Percentiles rank a stretch among this genome's conserved stretches.
phyloP scores from a whole-genome alignment of 64 coral and sea anemone genomes.

The Platygyra sinensis region DNA sequence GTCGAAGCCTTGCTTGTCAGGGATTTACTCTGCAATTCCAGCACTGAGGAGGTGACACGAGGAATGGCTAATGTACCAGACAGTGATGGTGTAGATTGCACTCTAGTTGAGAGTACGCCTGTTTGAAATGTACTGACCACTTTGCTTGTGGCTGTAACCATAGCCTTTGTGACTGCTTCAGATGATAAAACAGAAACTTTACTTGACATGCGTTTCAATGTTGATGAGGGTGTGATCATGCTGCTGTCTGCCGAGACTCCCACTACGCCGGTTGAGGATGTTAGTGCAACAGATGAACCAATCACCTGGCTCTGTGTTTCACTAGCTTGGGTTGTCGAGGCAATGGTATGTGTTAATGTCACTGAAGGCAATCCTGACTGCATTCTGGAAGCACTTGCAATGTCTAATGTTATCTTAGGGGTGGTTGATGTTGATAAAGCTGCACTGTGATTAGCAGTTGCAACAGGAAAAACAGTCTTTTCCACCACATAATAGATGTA shows the following conservation, averaged over 20 bases:
- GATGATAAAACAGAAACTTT: background rate
- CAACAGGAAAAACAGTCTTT: conserved; percentile 25
- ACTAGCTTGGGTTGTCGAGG: conserved; percentile 18
- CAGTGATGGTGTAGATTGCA: background rate
- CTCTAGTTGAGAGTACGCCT: background rate
- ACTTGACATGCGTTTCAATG: background rate
- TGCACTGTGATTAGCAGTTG: conserved; percentile 10
- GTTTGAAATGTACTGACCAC: background rate
- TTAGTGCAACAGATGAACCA: background rate
- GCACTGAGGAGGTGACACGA: background rate
- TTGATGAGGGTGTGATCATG: background rate
- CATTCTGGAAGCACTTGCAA: background rate
- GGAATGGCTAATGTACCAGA: background rate
- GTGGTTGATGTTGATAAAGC: background rate
- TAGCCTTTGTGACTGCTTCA: background rate
- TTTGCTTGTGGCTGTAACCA: background rate
- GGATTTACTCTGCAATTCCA: background rate
- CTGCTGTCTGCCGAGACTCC: background rate
- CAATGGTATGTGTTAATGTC: conserved; percentile 9
- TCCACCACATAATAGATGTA: conserved; percentile 65
- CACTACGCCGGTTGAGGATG: background rate
- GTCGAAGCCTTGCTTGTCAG: background rate
- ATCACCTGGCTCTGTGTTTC: background rate
- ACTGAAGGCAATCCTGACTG: conserved; percentile 4
- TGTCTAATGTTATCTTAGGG: conserved; percentile 12